These are phyloP conservation scores for Lacerta viridis DNA, from an alignment of 2,797 vertebrate species.

Conservation along the genomic window DNA sequence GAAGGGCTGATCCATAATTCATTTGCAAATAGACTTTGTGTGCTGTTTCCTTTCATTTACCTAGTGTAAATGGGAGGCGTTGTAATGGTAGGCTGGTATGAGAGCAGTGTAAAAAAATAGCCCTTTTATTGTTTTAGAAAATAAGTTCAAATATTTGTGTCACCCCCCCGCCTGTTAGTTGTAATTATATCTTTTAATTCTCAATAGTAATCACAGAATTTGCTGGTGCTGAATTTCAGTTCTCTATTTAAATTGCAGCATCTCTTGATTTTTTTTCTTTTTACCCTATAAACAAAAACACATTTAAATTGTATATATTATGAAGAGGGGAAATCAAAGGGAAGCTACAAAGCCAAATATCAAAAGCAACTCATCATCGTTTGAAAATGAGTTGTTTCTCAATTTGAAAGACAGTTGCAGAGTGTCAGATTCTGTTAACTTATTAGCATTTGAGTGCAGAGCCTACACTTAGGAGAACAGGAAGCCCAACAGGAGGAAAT, in stretches of 20 bases:
- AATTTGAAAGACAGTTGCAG: conserved; percentile 63
- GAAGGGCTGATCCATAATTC: conserved; percentile 38
- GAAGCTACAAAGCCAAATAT: conserved; percentile 65
- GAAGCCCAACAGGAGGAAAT: conserved; percentile 52
- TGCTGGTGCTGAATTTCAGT: conserved; percentile 20
- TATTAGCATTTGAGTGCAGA: conserved; percentile 51
- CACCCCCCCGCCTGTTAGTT: not conserved
- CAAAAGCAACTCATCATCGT: conserved; percentile 54
- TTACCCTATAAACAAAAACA: conserved; percentile 43
- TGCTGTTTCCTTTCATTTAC: conserved; percentile 18
- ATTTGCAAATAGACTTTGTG: conserved; percentile 39
- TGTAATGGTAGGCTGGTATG: conserved; percentile 1
- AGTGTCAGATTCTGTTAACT: conserved; percentile 61
- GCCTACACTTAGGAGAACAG: conserved; percentile 41
- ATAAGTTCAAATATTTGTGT: not conserved
- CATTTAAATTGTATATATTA: conserved; percentile 63
- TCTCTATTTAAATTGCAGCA: conserved; percentile 34
- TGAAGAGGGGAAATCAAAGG: conserved; percentile 59
- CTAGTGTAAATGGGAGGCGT: conserved; percentile 20
- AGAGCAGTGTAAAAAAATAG: not conserved
- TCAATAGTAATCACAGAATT: conserved; percentile 22
- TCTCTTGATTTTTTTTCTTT: conserved; percentile 13
- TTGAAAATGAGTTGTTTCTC: conserved; percentile 53
- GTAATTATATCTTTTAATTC: conserved; percentile 38
- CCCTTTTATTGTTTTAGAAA: conserved; percentile 3